Percentiles rank a stretch among this genome's conserved stretches.
Conservation (phyloP, 2,113 vertebrate genomes). For the Lophotis ruficrista region DNA sequence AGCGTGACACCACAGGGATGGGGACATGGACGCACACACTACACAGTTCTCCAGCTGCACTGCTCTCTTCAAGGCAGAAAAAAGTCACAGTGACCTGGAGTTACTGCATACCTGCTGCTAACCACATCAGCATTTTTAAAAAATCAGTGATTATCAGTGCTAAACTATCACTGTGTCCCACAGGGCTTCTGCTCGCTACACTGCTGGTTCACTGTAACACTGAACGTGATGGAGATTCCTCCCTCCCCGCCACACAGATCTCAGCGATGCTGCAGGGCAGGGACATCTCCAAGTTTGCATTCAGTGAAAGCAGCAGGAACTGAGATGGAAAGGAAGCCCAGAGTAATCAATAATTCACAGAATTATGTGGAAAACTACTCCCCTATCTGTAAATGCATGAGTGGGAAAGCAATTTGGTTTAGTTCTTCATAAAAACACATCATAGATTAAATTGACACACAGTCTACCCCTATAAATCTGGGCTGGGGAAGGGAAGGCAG, state of each 20-base stretch:
- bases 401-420: neutral
- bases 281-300: neutral
- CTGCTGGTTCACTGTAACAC: neutral
- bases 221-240: neutral
- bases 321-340: neutral
- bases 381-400: neutral
- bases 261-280: neutral
- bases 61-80: neutral
- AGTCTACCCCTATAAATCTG: neutral
- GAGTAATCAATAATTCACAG: neutral
- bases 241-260: rapidly evolving
- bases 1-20: neutral
- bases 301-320: neutral
- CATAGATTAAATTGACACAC: rapidly evolving
- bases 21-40: neutral
- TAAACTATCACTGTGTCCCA: neutral
- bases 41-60: neutral
- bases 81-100: neutral
- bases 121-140: neutral
- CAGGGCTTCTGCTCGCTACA: neutral
- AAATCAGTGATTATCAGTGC: neutral
- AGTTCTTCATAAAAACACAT: neutral
- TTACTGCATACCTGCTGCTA: neutral
- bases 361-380: neutral
- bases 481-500: neutral